Evolutionary conservation across 2,888 invertebrate genomes (phyloP), one percentile per base, ranked within the genome.

Genomic region (Hirtodrosophila trivittata): DNA sequence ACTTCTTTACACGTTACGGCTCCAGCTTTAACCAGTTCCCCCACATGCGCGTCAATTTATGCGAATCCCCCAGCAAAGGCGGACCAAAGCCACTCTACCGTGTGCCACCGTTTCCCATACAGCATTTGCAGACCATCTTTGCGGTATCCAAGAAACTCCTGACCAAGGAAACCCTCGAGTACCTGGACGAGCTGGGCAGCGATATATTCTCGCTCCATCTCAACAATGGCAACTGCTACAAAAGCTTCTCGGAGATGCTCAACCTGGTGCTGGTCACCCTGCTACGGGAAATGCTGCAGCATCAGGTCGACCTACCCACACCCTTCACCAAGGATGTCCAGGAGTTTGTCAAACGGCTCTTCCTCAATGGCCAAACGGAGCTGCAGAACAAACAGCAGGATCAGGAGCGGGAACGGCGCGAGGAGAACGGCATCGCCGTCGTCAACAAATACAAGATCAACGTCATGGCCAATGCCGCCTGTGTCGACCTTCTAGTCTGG

Each of bases 401-500:
- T 87, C 96, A 96, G 18, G 97, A 97, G 87, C 92, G 94, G 25
- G 96, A 97, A 87, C 95, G 96, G 75, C 92, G 94, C 8, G 96
- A 96, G 86, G 95, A 93, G 59, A 96, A 96, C 90, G 94, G 94
- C 1, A 86, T 89, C 28, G 82, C 89, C 0, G 94, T 95, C 0
- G 95, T 97, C 1, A 97, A 97, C 90, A 96, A 96, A 89, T 97
- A 97, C 89, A 97, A 97, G 92, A 95, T 98, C 30, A 97, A 97
- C 87, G 97, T 98, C 0, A 97, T 97, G 94, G 97, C 98, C 0
- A 98, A 98, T 91, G 97, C 98, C 0, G 98, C 98, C 0, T 99
- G 98, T 88, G 97, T 99, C 0, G 98, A 99, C 90, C 92, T 99
- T 5, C 92, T 99, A 1, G 98, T 99, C 25, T 99, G 99, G 99